These are phyloP conservation scores for Drosophila ercepeae DNA, from an alignment of 1,140 invertebrate genomes.

Conservation along the genomic window DNA sequence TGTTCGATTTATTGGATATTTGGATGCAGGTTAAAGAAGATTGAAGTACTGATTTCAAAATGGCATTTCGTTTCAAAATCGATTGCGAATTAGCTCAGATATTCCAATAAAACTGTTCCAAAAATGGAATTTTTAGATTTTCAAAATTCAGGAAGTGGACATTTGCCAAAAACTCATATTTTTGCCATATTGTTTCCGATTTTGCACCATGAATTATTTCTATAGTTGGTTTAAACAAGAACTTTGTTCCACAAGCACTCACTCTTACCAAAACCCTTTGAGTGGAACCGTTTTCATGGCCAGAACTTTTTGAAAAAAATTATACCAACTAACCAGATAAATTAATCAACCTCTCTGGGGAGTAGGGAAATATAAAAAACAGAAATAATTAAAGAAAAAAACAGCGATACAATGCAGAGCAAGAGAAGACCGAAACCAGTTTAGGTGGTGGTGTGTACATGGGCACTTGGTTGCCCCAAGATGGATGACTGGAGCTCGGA, in stretches of 20 bases:
- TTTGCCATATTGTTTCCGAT: no score
- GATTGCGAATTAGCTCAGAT: no score
- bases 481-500: slow-evolving; percentile 11
- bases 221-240: no score
- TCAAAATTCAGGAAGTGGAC: no score
- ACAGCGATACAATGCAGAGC: slow-evolving; percentile 49
- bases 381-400: slow-evolving; percentile 58
- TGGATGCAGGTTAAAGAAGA: no score
- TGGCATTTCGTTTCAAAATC: no score
- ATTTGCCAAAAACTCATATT: no score
- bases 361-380: slow-evolving; percentile 21
- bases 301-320: background rate
- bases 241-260: background rate
- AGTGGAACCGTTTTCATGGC: slow-evolving; percentile 11
- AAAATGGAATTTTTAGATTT: no score
- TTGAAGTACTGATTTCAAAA: no score
- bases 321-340: slow-evolving; percentile 1
- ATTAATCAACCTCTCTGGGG: slow-evolving; percentile 20
- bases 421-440: slow-evolving; percentile 67
- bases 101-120: no score
- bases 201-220: no score
- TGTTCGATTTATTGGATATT: no score
- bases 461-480: slow-evolving; percentile 18
- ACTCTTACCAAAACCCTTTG: background rate
- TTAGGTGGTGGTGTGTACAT: slow-evolving; percentile 43